Conservation (phyloP, 2,888 invertebrate species). For the Drosophila nigricruria region DNA sequence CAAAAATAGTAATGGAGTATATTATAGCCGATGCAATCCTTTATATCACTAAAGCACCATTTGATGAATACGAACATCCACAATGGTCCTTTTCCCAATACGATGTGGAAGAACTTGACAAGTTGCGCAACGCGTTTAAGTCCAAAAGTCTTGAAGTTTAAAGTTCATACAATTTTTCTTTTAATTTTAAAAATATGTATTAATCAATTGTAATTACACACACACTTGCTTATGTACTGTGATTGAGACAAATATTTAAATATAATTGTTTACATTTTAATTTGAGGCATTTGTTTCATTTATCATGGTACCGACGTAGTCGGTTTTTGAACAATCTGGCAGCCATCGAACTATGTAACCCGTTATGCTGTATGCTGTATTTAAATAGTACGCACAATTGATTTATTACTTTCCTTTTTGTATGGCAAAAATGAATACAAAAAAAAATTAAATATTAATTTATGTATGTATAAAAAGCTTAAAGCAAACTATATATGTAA, state of each 20-base stretch:
- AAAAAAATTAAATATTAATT: slow-evolving; percentile 75
- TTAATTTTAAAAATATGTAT: slow-evolving; percentile 11
- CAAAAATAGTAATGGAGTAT: neutral
- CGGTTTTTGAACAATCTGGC: slow-evolving; percentile 9
- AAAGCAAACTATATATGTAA: slow-evolving; percentile 71
- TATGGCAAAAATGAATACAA: slow-evolving; percentile 80
- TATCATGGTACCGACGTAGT: slow-evolving; percentile 3
- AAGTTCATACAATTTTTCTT: slow-evolving; percentile 12
- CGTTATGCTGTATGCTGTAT: slow-evolving; percentile 3
- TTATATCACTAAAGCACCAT: slow-evolving; percentile 15
- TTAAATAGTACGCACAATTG: slow-evolving; percentile 76
- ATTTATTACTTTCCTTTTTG: slow-evolving; percentile 76
- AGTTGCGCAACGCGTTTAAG: neutral
- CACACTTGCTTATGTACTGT: slow-evolving; percentile 6
- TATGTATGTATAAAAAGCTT: slow-evolving; percentile 78
- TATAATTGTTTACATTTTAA: slow-evolving; percentile 8
- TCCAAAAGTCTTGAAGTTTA: neutral
- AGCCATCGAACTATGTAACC: slow-evolving; percentile 8
- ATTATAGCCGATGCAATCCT: neutral
- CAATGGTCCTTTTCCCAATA: neutral
- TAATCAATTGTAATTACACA: slow-evolving; percentile 8
- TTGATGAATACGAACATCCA: slow-evolving; percentile 20
- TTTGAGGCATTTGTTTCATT: slow-evolving; percentile 12
- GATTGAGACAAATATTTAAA: slow-evolving; percentile 9
- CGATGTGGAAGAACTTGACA: neutral